Percentiles rank a stretch among this genome's conserved stretches.
Evolutionary conservation across 2,797 vertebrate species (phyloP).

Genomic region (Paguma larvata): DNA sequence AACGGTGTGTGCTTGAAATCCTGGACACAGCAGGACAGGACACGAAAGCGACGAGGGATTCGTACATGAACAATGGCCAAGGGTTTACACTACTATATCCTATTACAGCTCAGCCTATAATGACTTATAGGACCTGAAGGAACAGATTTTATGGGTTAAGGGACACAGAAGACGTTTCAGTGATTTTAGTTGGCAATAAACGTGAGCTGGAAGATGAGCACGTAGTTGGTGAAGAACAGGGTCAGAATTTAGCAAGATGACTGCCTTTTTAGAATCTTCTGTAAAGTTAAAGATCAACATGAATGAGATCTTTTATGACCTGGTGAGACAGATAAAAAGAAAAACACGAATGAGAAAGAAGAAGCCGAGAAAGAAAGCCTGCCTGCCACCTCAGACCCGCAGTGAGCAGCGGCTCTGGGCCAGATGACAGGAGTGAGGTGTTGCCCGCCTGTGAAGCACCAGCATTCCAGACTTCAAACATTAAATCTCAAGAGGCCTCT

Average conservation of each 20-base stretch:
- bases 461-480: constrained; percentile 94
- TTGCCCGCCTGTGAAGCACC: constrained; percentile 98
- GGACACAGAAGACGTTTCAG: neutral
- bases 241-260: neutral
- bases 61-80: neutral
- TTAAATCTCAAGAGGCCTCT: constrained; percentile 92
- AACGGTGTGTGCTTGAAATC: neutral
- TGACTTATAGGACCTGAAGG: neutral
- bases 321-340: constrained; percentile 99
- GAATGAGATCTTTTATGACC: constrained; percentile 98
- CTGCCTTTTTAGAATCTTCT: neutral
- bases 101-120: neutral
- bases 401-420: constrained; percentile 96
- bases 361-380: constrained; percentile 99
- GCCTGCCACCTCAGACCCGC: constrained; percentile 95
- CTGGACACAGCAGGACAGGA: neutral
- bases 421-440: constrained; percentile 94
- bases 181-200: neutral
- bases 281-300: neutral
- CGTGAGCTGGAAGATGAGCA: neutral
- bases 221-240: neutral
- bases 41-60: neutral
- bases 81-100: neutral
- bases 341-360: constrained; percentile 99
- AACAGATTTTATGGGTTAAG: neutral